Conservation (phyloP, 1,140 invertebrate species). For the Zaprionus capensis region DNA sequence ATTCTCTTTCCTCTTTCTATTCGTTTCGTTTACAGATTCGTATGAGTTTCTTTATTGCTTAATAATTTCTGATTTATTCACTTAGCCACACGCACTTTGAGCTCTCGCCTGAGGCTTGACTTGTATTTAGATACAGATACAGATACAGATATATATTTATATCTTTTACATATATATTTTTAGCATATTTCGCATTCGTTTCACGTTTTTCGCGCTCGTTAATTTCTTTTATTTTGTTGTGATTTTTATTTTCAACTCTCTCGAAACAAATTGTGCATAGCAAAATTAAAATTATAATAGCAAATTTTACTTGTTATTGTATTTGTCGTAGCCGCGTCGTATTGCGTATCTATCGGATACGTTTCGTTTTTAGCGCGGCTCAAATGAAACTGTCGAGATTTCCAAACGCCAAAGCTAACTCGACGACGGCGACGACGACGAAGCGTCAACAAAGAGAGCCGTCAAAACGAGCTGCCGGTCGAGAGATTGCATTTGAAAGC, state of each 20-base stretch:
- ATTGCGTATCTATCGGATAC: slow-evolving; percentile 73
- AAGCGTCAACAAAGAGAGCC: slow-evolving; percentile 42
- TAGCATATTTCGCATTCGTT: slow-evolving; percentile 46
- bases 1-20: background rate
- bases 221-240: slow-evolving; percentile 50
- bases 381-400: slow-evolving; percentile 82
- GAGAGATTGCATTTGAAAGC: slow-evolving; percentile 63
- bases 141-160: background rate
- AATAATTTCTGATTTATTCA: background rate
- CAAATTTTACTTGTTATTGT: slow-evolving; percentile 41
- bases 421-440: slow-evolving; percentile 11
- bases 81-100: slow-evolving; percentile 8
- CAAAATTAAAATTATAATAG: slow-evolving; percentile 34
- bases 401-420: slow-evolving; percentile 44
- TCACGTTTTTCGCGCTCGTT: slow-evolving; percentile 53
- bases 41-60: slow-evolving; percentile 3
- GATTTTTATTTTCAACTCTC: slow-evolving; percentile 1
- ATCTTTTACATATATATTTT: slow-evolving; percentile 16
- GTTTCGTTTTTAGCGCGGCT: slow-evolving; percentile 81
- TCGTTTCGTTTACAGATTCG: slow-evolving; percentile 13
- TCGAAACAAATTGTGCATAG: slow-evolving; percentile 41
- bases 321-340: slow-evolving; percentile 60
- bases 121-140: slow-evolving; percentile 7
- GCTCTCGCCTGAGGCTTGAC: background rate
- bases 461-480: slow-evolving; percentile 39